These are phyloP conservation scores for Platyrinchus mystaceus DNA, from an alignment of 2,797 vertebrate species.

Conservation along the genomic window DNA sequence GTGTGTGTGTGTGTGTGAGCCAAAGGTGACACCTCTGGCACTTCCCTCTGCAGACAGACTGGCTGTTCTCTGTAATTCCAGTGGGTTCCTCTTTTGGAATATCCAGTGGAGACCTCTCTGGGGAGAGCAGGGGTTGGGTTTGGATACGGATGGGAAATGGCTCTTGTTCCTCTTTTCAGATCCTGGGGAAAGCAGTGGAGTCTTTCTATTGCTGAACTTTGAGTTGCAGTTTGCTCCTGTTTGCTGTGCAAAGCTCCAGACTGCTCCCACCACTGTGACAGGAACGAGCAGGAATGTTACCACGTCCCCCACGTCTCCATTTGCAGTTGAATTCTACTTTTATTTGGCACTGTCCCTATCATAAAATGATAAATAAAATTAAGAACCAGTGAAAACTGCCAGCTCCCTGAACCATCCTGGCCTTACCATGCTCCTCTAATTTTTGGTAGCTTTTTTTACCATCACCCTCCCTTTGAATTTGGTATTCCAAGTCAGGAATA, in stretches of 20 bases:
- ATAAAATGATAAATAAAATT: background rate
- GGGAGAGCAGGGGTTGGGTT: background rate
- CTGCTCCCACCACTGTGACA: background rate
- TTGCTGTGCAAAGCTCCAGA: background rate
- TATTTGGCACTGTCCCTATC: background rate
- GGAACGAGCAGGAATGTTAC: background rate
- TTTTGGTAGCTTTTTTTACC: background rate
- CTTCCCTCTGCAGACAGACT: background rate
- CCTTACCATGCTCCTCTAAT: background rate
- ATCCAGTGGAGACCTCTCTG: background rate
- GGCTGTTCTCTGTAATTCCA: background rate
- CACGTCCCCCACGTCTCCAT: background rate
- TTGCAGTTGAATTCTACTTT: background rate
- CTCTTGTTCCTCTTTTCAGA: background rate
- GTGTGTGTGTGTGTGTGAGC: background rate
- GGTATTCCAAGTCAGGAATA: background rate
- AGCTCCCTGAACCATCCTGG: background rate
- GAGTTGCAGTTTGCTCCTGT: background rate
- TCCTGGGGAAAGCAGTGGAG: background rate
- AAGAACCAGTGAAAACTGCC: background rate
- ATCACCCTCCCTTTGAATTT: background rate
- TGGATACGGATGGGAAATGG: background rate
- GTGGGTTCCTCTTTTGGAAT: background rate
- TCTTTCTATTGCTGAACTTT: conserved; percentile 48
- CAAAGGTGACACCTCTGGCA: background rate